These are phyloP conservation scores for Montipora capitata DNA, from an alignment of 92 coral and sea anemone species.

Conservation along the genomic window DNA sequence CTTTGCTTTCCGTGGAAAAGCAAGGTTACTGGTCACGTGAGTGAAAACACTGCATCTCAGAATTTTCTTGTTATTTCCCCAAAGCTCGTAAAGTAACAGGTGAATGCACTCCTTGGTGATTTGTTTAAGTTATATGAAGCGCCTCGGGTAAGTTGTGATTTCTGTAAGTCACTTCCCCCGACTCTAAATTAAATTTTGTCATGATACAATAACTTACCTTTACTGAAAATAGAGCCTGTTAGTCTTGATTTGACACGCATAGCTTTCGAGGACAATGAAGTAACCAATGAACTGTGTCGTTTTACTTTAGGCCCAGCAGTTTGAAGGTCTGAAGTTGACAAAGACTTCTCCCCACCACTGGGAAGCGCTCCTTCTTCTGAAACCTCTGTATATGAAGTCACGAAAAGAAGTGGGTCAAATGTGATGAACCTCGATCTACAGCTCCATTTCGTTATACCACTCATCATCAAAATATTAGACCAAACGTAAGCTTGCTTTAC, in stretches of 20 bases:
- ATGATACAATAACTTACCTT: slow-evolving; percentile 54
- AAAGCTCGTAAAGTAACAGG: too few species aligned
- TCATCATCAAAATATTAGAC: too few species aligned
- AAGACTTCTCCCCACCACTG: slow-evolving; percentile 56
- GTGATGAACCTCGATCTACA: too few species aligned
- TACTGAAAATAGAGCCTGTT: slow-evolving; percentile 85
- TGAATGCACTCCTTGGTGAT: too few species aligned
- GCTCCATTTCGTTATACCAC: too few species aligned
- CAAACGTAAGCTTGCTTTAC: too few species aligned
- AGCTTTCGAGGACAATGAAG: slow-evolving; percentile 83
- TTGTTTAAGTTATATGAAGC: too few species aligned
- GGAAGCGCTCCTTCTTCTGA: slow-evolving; percentile 7
- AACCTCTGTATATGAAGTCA: slow-evolving; percentile 7
- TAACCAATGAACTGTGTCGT: slow-evolving; percentile 85
- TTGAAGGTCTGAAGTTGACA: slow-evolving; percentile 76
- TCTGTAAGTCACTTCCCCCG: background rate
- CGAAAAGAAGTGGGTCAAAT: background rate
- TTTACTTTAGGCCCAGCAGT: slow-evolving; percentile 69
- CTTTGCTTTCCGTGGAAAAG: too few species aligned
- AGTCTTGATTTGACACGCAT: slow-evolving; percentile 87
- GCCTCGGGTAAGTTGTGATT: too few species aligned
- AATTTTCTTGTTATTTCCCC: too few species aligned
- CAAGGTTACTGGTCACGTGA: too few species aligned
- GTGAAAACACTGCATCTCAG: too few species aligned
- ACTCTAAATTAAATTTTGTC: background rate